These are phyloP conservation scores for Porites australiensis DNA, from an alignment of 64 coral and sea anemone species.

Conservation along the genomic window DNA sequence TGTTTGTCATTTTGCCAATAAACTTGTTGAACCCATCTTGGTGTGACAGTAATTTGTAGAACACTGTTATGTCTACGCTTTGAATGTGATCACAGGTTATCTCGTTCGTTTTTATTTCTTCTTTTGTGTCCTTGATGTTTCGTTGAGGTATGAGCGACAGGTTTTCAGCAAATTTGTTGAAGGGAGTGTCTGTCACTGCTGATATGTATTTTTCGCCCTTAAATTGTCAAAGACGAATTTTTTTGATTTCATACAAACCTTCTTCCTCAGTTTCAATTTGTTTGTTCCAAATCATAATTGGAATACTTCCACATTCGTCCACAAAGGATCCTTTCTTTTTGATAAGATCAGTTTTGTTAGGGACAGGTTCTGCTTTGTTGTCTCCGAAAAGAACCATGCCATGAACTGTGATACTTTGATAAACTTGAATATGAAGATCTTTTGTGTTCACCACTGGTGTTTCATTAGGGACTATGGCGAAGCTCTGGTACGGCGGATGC, in stretches of 20 bases:
- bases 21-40: too few species aligned
- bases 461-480: not conserved
- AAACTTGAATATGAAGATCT: constrained; percentile 75
- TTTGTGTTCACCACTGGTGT: constrained; percentile 44
- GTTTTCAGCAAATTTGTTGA: constrained; percentile 57
- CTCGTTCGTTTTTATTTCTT: constrained; percentile 38
- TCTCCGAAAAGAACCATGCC: constrained; percentile 78
- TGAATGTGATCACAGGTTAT: constrained; percentile 63
- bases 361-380: constrained; percentile 59
- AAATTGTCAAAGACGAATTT: constrained; percentile 78
- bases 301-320: constrained; percentile 72
- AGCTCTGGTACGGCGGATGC: too few species aligned
- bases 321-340: constrained; percentile 79
- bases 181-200: constrained; percentile 45
- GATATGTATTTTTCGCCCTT: constrained; percentile 79
- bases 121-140: constrained; percentile 39
- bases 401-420: constrained; percentile 57
- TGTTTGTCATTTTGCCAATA: too few species aligned
- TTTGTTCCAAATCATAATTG: constrained; percentile 80
- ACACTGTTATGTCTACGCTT: constrained; percentile 51
- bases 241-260: constrained; percentile 74
- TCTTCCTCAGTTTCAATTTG: constrained; percentile 49
- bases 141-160: constrained; percentile 35
- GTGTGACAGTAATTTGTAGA: too few species aligned
- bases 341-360: constrained; percentile 54